These are phyloP conservation scores for Euplexia lucipara DNA, from an alignment of 2,888 invertebrate genomes.

Conservation along the genomic window DNA sequence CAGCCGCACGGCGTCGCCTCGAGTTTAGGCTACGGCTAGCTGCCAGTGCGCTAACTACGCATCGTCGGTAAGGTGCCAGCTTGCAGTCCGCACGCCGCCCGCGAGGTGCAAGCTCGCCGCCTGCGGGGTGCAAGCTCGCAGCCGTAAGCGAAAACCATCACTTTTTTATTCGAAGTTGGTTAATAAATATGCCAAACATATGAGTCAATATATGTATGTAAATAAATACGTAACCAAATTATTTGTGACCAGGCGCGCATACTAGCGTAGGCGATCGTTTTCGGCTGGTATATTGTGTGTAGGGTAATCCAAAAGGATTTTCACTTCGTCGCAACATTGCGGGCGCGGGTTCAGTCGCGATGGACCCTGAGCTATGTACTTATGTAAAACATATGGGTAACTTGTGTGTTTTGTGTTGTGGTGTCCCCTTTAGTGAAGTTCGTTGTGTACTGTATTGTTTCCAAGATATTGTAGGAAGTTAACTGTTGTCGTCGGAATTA, in stretches of 20 bases:
- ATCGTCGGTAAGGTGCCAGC: too few species aligned
- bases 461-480: conserved; percentile 14
- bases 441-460: conserved; percentile 19
- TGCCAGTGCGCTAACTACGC: too few species aligned
- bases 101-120: too few species aligned
- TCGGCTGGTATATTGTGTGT: conserved; percentile 17
- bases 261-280: conserved; percentile 19
- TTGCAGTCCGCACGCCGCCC: too few species aligned
- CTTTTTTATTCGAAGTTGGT: too few species aligned
- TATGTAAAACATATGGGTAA: conserved; percentile 29
- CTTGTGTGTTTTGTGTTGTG: conserved; percentile 13
- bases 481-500: too few species aligned
- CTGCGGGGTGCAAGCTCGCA: too few species aligned
- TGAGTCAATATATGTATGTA: background rate
- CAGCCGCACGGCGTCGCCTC: too few species aligned
- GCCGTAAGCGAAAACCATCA: too few species aligned
- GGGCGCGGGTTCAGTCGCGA: conserved; percentile 25
- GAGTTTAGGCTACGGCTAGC: too few species aligned
- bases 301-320: conserved; percentile 49
- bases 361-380: conserved; percentile 32
- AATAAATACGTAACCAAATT: conserved; percentile 40
- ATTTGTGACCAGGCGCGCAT: conserved; percentile 12
- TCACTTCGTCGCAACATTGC: conserved; percentile 11
- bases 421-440: conserved; percentile 16
- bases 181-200: too few species aligned